Conservation (phyloP, 2,797 vertebrate genomes). For the Columba guinea region DNA sequence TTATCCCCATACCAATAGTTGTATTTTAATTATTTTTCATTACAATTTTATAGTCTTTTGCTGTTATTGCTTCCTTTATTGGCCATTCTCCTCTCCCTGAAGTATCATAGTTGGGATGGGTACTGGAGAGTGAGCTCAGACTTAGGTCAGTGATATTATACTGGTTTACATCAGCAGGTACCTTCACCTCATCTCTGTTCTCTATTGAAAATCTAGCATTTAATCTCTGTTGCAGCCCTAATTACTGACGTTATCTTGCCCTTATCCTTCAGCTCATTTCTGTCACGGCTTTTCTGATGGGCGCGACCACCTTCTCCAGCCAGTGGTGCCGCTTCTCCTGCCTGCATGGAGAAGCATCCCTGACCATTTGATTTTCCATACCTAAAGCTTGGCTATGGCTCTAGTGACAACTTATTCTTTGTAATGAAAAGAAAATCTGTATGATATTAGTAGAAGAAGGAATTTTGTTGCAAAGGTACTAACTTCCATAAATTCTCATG, state of each 20-base stretch:
- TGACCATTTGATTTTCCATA: neutral
- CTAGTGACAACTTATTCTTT: neutral
- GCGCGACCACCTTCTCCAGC: neutral
- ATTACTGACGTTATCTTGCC: neutral
- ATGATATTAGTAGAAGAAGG: neutral
- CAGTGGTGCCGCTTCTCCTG: neutral
- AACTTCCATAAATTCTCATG: neutral
- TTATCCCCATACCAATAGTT: neutral
- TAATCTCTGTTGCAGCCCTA: neutral
- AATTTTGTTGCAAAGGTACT: neutral
- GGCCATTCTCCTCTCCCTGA: neutral
- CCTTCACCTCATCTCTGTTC: neutral
- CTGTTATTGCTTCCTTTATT: conserved; percentile 14
- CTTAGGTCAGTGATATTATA: neutral
- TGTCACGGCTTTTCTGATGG: neutral
- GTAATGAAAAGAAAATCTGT: neutral
- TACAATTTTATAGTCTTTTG: conserved; percentile 1
- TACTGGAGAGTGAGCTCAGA: neutral
- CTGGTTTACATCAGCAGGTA: neutral
- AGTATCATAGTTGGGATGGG: neutral
- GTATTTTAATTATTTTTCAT: conserved; percentile 46
- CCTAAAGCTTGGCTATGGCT: neutral
- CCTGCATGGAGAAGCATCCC: neutral
- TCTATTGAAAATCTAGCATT: neutral
- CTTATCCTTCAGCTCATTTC: neutral